These are phyloP conservation scores for Noctua janthina DNA, from an alignment of 2,888 invertebrate species.

Conservation along the genomic window DNA sequence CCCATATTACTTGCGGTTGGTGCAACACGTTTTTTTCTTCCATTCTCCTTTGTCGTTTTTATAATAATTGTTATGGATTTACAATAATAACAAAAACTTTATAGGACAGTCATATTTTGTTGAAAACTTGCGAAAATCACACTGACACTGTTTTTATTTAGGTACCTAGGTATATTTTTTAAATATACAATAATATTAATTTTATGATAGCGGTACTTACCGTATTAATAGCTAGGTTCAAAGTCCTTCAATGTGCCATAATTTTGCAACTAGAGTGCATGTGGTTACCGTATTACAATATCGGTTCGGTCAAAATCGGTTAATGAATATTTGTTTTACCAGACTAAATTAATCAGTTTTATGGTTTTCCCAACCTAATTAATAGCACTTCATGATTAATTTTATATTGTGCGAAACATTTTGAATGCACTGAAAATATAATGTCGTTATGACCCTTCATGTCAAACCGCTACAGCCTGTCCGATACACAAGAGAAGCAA, in stretches of 20 bases:
- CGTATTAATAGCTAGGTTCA: not conserved
- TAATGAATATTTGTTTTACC: conserved; percentile 43
- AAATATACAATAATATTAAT: too few relatives aligned
- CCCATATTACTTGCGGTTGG: too few relatives aligned
- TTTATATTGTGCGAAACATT: conserved; percentile 24
- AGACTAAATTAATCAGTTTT: conserved; percentile 48
- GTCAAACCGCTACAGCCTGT: conserved; percentile 19
- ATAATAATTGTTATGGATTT: too few relatives aligned
- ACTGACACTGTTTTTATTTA: too few relatives aligned
- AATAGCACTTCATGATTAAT: conserved; percentile 41
- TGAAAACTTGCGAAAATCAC: too few relatives aligned
- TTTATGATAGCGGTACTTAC: too few relatives aligned
- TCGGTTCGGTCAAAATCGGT: conserved; percentile 12
- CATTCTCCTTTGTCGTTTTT: too few relatives aligned
- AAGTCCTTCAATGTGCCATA: not conserved
- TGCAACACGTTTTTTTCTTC: too few relatives aligned
- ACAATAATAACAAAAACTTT: too few relatives aligned
- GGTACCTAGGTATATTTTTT: too few relatives aligned
- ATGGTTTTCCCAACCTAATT: conserved; percentile 43
- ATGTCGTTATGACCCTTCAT: conserved; percentile 37
- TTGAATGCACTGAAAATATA: conserved; percentile 34
- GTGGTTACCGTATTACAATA: not conserved
- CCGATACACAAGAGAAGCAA: conserved; percentile 42
- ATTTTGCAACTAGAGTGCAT: not conserved
- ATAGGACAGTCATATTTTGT: too few relatives aligned